A percentile compares a stretch with the other conserved stretches of the same genome.
Evolutionary conservation across 1,140 invertebrate species (phyloP).

Genomic region (Zaprionus camerounensis): DNA sequence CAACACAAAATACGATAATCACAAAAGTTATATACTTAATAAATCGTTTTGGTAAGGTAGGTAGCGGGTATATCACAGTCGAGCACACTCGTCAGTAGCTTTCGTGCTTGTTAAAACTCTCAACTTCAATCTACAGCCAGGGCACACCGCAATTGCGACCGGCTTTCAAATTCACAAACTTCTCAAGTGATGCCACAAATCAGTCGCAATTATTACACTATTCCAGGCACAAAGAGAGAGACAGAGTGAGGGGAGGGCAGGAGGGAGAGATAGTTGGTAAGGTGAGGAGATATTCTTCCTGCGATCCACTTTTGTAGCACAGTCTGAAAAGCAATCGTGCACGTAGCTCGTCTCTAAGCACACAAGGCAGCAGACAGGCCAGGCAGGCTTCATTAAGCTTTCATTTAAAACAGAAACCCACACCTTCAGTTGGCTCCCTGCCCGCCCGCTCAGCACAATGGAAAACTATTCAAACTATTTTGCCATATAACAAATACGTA

Average conservation of each 20-base stretch:
- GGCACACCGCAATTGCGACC: conserved; percentile 22
- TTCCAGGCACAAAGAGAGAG: not conserved
- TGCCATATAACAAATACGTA: conserved; percentile 67
- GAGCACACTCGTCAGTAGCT: too few species aligned
- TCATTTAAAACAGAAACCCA: conserved; percentile 67
- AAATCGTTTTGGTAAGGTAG: too few species aligned
- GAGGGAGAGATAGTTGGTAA: not conserved
- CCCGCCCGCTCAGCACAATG: conserved; percentile 51
- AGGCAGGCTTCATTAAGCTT: conserved; percentile 70
- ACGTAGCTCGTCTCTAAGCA: conserved; percentile 2
- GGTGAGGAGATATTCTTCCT: not conserved
- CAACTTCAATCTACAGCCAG: conserved; percentile 11
- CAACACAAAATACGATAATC: too few species aligned
- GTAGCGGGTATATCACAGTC: too few species aligned
- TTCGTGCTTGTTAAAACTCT: too few species aligned
- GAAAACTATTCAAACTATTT: conserved; percentile 76
- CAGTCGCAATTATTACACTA: conserved; percentile 70
- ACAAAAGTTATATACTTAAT: too few species aligned
- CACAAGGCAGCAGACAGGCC: not conserved
- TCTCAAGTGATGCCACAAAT: conserved; percentile 61
- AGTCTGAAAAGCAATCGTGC: conserved; percentile 31
- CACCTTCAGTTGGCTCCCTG: not conserved
- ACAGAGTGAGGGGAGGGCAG: not conserved
- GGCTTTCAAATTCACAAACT: conserved; percentile 45
- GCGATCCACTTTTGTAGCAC: conserved; percentile 13